These are phyloP conservation scores for Bombus picipes DNA, from an alignment of 1,140 invertebrate genomes.

Conservation along the genomic window DNA sequence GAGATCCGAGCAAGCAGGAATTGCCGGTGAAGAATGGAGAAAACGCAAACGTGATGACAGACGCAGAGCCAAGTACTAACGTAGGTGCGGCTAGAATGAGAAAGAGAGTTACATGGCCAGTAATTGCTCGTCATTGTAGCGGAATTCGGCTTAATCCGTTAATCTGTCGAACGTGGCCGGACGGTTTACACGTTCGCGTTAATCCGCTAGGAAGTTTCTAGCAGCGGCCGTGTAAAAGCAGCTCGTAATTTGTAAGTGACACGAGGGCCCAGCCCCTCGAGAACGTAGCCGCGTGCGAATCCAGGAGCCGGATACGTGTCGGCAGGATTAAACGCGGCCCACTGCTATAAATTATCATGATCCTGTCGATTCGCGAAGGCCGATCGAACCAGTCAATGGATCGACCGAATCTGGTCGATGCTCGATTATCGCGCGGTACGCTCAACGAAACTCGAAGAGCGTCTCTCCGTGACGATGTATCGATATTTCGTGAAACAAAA, in stretches of 20 bases:
- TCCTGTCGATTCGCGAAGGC: conserved; percentile 36
- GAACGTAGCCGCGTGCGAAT: conserved; percentile 5
- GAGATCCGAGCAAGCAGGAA: too few relatives aligned
- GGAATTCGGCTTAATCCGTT: conserved; percentile 53
- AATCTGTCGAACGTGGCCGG: conserved; percentile 48
- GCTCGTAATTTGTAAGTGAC: conserved; percentile 58
- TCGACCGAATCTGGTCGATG: conserved; percentile 21
- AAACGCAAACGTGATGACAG: not conserved
- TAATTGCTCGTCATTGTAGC: conserved; percentile 41
- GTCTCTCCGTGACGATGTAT: not conserved
- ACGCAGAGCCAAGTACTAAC: too few relatives aligned
- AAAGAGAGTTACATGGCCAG: not conserved
- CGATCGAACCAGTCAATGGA: conserved; percentile 13
- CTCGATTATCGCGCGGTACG: conserved; percentile 11
- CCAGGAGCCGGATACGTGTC: conserved; percentile 34
- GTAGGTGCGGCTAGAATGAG: not conserved
- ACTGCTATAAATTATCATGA: conserved; percentile 42
- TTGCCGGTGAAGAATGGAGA: not conserved
- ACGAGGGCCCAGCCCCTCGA: conserved; percentile 36
- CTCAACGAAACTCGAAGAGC: not conserved
- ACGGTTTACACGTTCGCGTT: conserved; percentile 52
- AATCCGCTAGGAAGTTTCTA: conserved; percentile 54
- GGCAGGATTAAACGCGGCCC: conserved; percentile 40
- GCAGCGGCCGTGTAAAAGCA: conserved; percentile 52
- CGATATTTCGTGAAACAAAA: not conserved